Base-by-base conservation (phyloP, 92 coral and sea anemone species). In the Hydrozoanthus gracilis region DNA sequence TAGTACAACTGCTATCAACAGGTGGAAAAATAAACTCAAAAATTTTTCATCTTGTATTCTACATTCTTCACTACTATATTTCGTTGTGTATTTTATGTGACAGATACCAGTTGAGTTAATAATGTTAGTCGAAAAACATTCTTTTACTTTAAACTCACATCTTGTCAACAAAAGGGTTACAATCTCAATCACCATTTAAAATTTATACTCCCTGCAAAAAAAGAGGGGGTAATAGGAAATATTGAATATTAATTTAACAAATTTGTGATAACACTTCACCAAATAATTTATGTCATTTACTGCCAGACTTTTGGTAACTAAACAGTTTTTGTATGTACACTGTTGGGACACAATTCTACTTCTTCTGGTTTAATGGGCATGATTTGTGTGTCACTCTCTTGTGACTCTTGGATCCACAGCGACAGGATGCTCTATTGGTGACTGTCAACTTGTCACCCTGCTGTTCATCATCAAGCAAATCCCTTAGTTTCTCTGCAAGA, bases 401-500 rank as follows among this genome's bases (percentile, higher is more conserved):
- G 78, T 84, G 88, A 55, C 44, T 51, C 44, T 46, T 18, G 4
- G 88, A 84, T 49, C 88, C 88, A 84, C 88, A 68, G 70, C 50
- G 55, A 69, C 87, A 83, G 65, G 77, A 45, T 67, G 80, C 52
- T 76, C 80, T 10, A 17, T 54, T 76, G 52, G 65, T 44, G 10
- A 45, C 55, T 71, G 55, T 71, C 55, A 71, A 71, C 27, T 11
- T 71, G 54, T 6, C 76, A 71, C 14, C 39, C 20, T 71, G 76
- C 54, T 71, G 76, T 71, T 71, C 76, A 71, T 12, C 52, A 6
- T 71, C 76, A 35, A 68, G 46, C 73, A 66, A 44, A 71, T 71
- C 27, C 76, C 76, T 71, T 44, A 71, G 51, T 71, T 44, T 71
- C 17, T 45, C 76, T 71, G 76, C 76, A 45, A 71, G 76, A 44